These are phyloP conservation scores for Notocelia uddmanniana DNA, from an alignment of 2,888 invertebrate genomes.

Conservation along the genomic window DNA sequence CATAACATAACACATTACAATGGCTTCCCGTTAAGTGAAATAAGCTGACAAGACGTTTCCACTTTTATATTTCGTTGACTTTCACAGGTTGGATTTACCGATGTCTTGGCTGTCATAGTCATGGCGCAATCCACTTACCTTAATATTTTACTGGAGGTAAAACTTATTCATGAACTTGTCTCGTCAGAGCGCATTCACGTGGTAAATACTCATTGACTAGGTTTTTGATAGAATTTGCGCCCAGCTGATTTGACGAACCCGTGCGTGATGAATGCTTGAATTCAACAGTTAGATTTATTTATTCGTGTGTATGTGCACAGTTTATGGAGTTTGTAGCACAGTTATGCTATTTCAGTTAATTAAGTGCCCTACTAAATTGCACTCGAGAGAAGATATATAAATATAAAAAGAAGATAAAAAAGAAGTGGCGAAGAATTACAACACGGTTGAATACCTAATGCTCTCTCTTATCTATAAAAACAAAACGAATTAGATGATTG, in stretches of 20 bases:
- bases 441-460: no score
- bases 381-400: background rate
- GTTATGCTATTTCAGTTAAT: constrained; percentile 4
- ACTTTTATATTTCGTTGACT: constrained; percentile 38
- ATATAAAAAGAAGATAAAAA: no score
- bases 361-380: background rate
- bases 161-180: constrained; percentile 52
- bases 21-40: constrained; percentile 15
- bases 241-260: constrained; percentile 15
- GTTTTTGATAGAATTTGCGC: constrained; percentile 51
- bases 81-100: constrained; percentile 37
- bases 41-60: constrained; percentile 23
- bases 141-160: constrained; percentile 41
- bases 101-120: constrained; percentile 37
- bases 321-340: constrained; percentile 5
- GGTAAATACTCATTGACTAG: constrained; percentile 54
- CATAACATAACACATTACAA: constrained; percentile 20
- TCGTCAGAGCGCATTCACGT: constrained; percentile 52
- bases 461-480: no score
- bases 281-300: background rate
- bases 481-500: no score
- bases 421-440: no score
- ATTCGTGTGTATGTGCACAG: constrained; percentile 6
- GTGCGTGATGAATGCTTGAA: constrained; percentile 11
- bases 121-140: constrained; percentile 39